Evolutionary conservation across 2,113 vertebrate species (phyloP).

Genomic region (Gallinago jamesoni): DNA sequence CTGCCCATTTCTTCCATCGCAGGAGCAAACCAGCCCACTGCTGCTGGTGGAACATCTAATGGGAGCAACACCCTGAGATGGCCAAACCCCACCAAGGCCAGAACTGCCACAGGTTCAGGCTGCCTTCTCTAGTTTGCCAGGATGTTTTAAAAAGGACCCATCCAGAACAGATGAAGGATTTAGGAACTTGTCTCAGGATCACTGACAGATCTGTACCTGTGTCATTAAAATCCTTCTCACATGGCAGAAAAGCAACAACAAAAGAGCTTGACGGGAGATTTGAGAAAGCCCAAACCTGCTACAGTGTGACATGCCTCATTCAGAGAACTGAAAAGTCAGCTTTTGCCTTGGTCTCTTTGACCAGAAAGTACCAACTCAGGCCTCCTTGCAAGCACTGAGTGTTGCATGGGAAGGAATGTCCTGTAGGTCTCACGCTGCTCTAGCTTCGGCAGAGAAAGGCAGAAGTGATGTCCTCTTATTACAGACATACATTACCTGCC

Average conservation of each 20-base stretch:
- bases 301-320: neutral
- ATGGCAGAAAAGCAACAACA: neutral
- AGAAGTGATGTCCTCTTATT: neutral
- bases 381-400: neutral
- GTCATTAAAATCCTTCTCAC: neutral
- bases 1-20: neutral
- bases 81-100: neutral
- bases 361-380: rapidly evolving
- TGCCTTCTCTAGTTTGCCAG: neutral
- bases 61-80: neutral
- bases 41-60: neutral
- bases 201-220: neutral
- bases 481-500: neutral
- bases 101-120: neutral
- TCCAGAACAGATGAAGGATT: neutral
- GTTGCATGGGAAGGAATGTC: rapidly evolving
- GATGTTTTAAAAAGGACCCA: neutral
- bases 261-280: neutral
- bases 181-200: neutral
- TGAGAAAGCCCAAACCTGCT: neutral
- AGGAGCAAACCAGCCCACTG: neutral
- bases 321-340: neutral
- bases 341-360: neutral
- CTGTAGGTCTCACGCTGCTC: neutral
- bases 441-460: neutral